Evolutionary conservation across 2,888 invertebrate genomes (phyloP).

Genomic region (Nycteola revayana): DNA sequence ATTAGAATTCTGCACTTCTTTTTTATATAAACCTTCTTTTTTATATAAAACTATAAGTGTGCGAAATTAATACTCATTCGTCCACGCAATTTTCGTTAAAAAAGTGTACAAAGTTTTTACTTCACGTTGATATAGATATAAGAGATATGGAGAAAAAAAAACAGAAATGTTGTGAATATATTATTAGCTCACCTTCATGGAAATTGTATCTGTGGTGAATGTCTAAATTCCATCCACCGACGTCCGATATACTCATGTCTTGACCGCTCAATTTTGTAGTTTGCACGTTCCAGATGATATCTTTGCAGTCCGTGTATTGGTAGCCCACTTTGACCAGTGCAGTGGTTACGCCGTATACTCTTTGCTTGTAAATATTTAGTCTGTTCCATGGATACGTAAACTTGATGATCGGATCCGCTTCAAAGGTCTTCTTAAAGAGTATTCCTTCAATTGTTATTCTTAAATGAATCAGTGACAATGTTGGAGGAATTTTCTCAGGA

Average conservation of each 20-base stretch:
- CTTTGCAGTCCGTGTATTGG: slow-evolving; percentile 95
- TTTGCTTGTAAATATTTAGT: slow-evolving; percentile 96
- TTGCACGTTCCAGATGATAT: slow-evolving; percentile 97
- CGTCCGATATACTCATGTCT: slow-evolving; percentile 98
- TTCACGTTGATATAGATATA: too few relatives aligned
- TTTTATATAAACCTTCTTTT: too few relatives aligned
- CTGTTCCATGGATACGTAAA: slow-evolving; percentile 99
- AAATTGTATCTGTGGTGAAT: slow-evolving; percentile 99
- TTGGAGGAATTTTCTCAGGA: slow-evolving; percentile 90
- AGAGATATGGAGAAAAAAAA: not conserved
- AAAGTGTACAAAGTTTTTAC: too few relatives aligned
- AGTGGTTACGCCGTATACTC: slow-evolving; percentile 97
- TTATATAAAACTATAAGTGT: too few relatives aligned
- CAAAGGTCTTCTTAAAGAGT: slow-evolving; percentile 94
- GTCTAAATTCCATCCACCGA: slow-evolving; percentile 98
- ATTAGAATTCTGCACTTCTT: too few relatives aligned
- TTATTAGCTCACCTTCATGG: slow-evolving; percentile 93
- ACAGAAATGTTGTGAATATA: not conserved
- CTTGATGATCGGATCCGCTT: slow-evolving; percentile 97
- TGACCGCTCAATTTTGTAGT: slow-evolving; percentile 97
- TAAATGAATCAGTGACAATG: slow-evolving; percentile 93
- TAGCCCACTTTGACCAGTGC: slow-evolving; percentile 98
- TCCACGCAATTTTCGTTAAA: too few relatives aligned
- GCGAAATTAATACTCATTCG: too few relatives aligned
- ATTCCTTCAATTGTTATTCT: slow-evolving; percentile 97